These are phyloP conservation scores for Drosophila grimshawi DNA, from an alignment of 1,140 invertebrate species.

Conservation along the genomic window DNA sequence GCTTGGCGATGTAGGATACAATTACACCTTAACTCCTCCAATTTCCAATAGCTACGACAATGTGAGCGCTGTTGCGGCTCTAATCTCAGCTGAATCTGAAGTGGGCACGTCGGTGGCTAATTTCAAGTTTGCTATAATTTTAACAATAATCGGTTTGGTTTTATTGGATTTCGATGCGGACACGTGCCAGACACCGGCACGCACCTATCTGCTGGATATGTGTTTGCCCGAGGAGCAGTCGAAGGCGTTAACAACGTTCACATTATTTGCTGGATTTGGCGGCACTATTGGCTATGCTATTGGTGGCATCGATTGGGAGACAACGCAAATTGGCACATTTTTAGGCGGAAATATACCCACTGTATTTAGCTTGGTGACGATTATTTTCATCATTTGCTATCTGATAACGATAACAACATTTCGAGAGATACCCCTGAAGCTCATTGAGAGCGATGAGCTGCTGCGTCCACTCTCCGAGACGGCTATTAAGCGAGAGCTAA, in stretches of 20 bases:
- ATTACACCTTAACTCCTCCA: slow-evolving; percentile 4
- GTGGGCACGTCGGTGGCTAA: slow-evolving; percentile 40
- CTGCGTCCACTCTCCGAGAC: slow-evolving; percentile 76
- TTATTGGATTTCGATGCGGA: slow-evolving; percentile 94
- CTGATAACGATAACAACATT: slow-evolving; percentile 89
- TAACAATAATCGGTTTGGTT: slow-evolving; percentile 93
- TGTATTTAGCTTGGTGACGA: slow-evolving; percentile 90
- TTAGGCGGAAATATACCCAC: slow-evolving; percentile 91
- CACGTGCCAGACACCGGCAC: slow-evolving; percentile 92
- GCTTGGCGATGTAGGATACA: slow-evolving; percentile 87
- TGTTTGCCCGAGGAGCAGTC: slow-evolving; percentile 92
- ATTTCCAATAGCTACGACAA: slow-evolving; percentile 7
- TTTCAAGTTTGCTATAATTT: slow-evolving; percentile 87
- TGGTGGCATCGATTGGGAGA: slow-evolving; percentile 93
- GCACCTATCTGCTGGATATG: slow-evolving; percentile 93
- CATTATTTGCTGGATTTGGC: slow-evolving; percentile 93
- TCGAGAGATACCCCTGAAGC: slow-evolving; percentile 88
- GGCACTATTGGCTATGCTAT: slow-evolving; percentile 92
- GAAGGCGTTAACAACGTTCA: slow-evolving; percentile 91
- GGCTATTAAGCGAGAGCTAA: slow-evolving; percentile 83
- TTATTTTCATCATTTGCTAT: slow-evolving; percentile 90
- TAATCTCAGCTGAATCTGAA: slow-evolving; percentile 16
- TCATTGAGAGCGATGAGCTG: slow-evolving; percentile 84
- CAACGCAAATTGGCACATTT: slow-evolving; percentile 87
- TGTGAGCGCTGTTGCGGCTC: slow-evolving; percentile 58